phyloP scores from a whole-genome alignment of 2,113 vertebrate species.

The Pavo muticus region DNA sequence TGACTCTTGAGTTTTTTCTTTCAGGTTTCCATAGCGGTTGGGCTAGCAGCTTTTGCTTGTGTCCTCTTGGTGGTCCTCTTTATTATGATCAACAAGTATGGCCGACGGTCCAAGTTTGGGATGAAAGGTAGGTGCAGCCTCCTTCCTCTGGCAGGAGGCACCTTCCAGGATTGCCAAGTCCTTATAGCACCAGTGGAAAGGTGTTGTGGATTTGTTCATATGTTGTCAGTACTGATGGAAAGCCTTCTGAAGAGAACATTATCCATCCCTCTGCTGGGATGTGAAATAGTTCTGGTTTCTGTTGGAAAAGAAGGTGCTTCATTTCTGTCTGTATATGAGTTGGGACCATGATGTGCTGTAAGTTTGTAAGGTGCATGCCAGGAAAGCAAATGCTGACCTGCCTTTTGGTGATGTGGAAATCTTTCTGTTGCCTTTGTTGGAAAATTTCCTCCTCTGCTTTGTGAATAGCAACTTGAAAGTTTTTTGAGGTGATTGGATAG shows the following conservation, averaged over 20 bases:
- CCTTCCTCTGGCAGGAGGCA: neutral
- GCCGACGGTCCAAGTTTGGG: conserved; percentile 94
- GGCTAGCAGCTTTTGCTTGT: conserved; percentile 95
- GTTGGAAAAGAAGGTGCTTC: neutral
- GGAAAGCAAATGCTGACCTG: neutral
- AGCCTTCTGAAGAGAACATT: neutral
- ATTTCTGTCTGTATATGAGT: neutral
- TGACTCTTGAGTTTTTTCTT: conserved; percentile 11
- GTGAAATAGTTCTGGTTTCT: neutral
- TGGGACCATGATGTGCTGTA: neutral
- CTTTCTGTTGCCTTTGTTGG: neutral
- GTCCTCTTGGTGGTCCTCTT: conserved; percentile 94
- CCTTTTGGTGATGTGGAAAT: neutral
- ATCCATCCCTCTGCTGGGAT: neutral
- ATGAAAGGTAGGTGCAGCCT: conserved; percentile 91
- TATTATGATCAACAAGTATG: conserved; percentile 99
- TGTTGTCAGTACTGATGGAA: neutral
- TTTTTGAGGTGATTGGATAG: neutral
- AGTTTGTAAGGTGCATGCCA: neutral
- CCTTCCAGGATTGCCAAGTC: conserved; percentile 31
- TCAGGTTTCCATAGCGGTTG: conserved; percentile 95
- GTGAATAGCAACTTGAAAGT: neutral
- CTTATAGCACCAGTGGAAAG: neutral
- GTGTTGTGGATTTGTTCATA: neutral
- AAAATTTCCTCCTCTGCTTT: neutral